Conservation (phyloP, 2,888 invertebrate genomes). For the Tachystola acroxantha region DNA sequence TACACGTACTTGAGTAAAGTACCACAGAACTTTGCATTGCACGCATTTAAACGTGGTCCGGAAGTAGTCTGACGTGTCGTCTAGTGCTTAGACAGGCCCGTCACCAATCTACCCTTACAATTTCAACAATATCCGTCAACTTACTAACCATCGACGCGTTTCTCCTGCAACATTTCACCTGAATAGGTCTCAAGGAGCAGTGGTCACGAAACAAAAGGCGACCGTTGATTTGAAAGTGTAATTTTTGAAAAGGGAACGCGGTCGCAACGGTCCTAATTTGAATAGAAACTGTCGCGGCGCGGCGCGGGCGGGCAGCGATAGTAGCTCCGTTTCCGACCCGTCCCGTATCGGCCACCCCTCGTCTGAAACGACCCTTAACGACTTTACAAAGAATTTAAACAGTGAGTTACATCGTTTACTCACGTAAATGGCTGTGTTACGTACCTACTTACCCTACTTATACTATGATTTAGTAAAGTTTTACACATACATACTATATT, state of each 20-base stretch:
- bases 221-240: constrained; percentile 13
- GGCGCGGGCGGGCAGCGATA: constrained; percentile 45
- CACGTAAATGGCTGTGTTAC: constrained; percentile 36
- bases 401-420: constrained; percentile 45
- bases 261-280: constrained; percentile 48
- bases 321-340: constrained; percentile 51
- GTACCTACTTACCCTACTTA: constrained; percentile 1
- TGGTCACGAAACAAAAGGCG: constrained; percentile 16
- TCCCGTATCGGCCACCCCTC: constrained; percentile 41
- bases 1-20: too few species aligned
- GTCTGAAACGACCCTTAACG: constrained; percentile 40
- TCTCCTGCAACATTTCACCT: not conserved
- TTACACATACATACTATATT: not conserved
- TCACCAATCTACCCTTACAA: constrained; percentile 11
- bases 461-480: not conserved
- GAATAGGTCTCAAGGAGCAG: constrained; percentile 18
- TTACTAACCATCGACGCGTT: constrained; percentile 15
- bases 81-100: constrained; percentile 33
- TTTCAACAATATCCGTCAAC: not conserved
- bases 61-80: constrained; percentile 50
- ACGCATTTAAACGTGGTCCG: constrained; percentile 42
- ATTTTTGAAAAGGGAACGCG: constrained; percentile 21
- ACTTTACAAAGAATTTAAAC: constrained; percentile 46
- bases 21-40: constrained; percentile 28
- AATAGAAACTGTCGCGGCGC: constrained; percentile 60